Conservation (phyloP, 2,797 vertebrate species). For the Cichlasoma orientale region DNA sequence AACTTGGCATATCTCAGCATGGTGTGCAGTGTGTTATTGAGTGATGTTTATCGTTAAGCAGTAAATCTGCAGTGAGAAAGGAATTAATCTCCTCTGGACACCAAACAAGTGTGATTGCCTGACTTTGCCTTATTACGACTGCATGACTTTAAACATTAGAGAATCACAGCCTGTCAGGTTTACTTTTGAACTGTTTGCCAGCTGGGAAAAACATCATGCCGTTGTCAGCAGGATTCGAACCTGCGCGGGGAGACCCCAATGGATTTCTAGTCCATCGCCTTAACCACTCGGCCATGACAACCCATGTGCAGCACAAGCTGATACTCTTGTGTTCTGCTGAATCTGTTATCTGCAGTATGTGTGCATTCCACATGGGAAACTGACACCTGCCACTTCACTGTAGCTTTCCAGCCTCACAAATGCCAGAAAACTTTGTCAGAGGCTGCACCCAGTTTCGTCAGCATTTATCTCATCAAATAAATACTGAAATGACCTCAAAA, state of each 20-base stretch:
- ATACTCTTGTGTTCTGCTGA: rapidly evolving
- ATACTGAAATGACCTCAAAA: background rate
- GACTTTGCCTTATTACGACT: too few relatives aligned
- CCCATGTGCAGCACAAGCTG: rapidly evolving
- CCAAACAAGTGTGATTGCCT: too few relatives aligned
- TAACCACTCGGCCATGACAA: conserved; percentile 82
- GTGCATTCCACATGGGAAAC: conserved; percentile 29
- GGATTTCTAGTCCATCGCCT: conserved; percentile 83
- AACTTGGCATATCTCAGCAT: too few relatives aligned
- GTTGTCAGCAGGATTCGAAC: conserved; percentile 80
- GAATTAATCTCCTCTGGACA: too few relatives aligned
- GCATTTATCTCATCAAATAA: background rate
- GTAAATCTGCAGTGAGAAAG: too few relatives aligned
- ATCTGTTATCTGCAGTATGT: background rate
- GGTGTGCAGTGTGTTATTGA: too few relatives aligned
- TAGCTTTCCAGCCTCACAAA: background rate
- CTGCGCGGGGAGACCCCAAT: conserved; percentile 81
- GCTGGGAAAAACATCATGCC: background rate
- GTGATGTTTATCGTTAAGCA: too few relatives aligned
- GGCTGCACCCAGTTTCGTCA: background rate
- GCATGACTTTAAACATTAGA: too few relatives aligned
- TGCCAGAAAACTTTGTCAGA: background rate
- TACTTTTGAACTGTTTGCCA: background rate
- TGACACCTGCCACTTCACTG: conserved; percentile 26
- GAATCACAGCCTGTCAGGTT: background rate